These are phyloP conservation scores for Alethe castanea DNA, from an alignment of 2,113 vertebrate species.

Conservation along the genomic window DNA sequence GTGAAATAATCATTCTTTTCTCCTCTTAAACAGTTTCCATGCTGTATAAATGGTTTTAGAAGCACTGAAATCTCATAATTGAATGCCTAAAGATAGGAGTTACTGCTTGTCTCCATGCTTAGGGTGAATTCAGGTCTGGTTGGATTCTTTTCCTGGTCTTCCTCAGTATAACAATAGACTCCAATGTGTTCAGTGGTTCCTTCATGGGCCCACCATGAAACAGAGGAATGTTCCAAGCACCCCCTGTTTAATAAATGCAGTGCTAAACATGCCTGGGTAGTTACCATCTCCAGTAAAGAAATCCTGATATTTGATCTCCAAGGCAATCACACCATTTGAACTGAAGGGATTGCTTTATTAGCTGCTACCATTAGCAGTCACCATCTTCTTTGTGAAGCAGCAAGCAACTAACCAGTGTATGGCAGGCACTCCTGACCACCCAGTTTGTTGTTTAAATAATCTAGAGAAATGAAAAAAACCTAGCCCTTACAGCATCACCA, in stretches of 20 bases:
- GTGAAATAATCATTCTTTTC: not conserved
- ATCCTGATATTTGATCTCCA: not conserved
- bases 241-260: not conserved
- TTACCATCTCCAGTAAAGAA: not conserved
- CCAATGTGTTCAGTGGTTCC: not conserved
- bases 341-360: not conserved
- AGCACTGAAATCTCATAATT: not conserved
- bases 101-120: not conserved
- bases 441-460: conserved; percentile 40
- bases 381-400: conserved; percentile 10
- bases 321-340: not conserved
- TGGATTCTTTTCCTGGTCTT: not conserved
- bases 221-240: not conserved
- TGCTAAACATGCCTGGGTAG: not conserved
- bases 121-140: not conserved
- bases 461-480: not conserved
- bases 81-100: not conserved
- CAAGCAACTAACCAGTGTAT: not conserved
- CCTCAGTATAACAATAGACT: not conserved
- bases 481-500: not conserved
- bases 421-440: conserved; percentile 12
- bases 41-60: not conserved
- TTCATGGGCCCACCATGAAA: not conserved
- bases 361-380: not conserved
- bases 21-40: not conserved